These are phyloP conservation scores for Passer domesticus DNA, from an alignment of 2,113 vertebrate genomes.

Conservation along the genomic window DNA sequence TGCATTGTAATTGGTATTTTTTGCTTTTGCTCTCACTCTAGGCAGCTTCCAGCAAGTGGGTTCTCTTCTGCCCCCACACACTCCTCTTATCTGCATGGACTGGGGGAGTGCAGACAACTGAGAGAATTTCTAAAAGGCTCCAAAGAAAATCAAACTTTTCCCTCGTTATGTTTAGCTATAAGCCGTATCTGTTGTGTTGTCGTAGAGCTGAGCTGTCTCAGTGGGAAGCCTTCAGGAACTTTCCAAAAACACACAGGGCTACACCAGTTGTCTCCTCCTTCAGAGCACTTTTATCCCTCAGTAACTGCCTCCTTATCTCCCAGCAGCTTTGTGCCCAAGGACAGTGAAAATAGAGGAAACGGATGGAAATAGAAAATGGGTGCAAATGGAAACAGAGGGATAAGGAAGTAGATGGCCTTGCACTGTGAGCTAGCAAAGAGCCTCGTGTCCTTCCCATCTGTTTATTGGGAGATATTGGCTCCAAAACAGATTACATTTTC, in stretches of 20 bases:
- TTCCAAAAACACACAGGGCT: neutral
- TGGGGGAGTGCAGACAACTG: neutral
- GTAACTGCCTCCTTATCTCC: neutral
- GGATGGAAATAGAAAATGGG: neutral
- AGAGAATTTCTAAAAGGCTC: neutral
- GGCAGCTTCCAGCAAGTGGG: neutral
- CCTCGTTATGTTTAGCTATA: neutral
- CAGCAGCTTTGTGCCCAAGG: neutral
- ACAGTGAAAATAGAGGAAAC: neutral
- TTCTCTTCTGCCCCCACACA: neutral
- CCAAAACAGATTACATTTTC: neutral
- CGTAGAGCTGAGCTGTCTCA: neutral
- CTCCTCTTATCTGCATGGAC: neutral
- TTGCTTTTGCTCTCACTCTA: neutral
- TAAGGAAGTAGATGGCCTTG: neutral
- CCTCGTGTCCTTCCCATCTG: neutral
- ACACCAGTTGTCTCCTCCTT: neutral
- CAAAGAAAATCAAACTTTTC: neutral
- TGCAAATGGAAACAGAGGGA: neutral
- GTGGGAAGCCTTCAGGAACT: neutral
- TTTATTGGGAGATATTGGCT: neutral
- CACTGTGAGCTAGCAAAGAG: neutral
- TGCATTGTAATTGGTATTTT: slow-evolving; percentile 21
- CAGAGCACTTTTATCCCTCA: neutral
- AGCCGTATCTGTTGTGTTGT: neutral